Evolutionary conservation across 2,888 invertebrate genomes (phyloP).

Genomic region (Euzophera pinguis): DNA sequence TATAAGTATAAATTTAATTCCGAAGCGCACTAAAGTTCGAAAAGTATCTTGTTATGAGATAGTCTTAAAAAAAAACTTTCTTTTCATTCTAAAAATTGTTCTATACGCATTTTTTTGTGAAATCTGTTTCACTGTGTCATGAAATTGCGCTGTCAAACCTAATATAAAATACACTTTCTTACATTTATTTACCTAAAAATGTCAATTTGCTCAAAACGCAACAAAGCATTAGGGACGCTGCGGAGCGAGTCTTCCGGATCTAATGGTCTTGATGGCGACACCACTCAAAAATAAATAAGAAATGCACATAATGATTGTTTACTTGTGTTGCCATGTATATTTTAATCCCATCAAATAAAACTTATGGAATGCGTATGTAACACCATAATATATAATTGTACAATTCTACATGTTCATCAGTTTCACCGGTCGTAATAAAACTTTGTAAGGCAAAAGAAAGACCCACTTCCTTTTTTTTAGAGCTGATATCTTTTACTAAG

Average conservation of each 20-base stretch:
- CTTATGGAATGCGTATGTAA: too few species aligned
- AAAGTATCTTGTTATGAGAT: too few species aligned
- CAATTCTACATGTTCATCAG: too few species aligned
- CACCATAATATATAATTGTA: too few species aligned
- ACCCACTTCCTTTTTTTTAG: too few species aligned
- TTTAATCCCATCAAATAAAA: too few species aligned
- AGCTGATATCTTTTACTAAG: too few species aligned
- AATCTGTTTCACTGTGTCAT: not conserved
- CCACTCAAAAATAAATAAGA: slow-evolving; percentile 22
- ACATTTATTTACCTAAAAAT: slow-evolving; percentile 9
- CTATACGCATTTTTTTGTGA: not conserved
- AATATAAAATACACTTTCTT: slow-evolving; percentile 11
- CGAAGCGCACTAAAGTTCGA: too few species aligned
- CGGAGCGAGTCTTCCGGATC: slow-evolving; percentile 62
- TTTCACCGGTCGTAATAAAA: too few species aligned
- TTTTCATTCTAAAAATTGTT: not conserved
- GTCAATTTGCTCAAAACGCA: slow-evolving; percentile 40
- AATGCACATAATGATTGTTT: not conserved
- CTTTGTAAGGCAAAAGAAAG: too few species aligned
- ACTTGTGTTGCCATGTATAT: too few species aligned
- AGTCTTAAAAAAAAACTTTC: not conserved
- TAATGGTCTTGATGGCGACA: slow-evolving; percentile 56
- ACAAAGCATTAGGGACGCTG: slow-evolving; percentile 51
- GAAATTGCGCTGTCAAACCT: not conserved
- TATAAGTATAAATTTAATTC: too few species aligned